Evolutionary conservation across 2,113 vertebrate genomes (phyloP).

Genomic region (Rhinopomastus cyanomelas): DNA sequence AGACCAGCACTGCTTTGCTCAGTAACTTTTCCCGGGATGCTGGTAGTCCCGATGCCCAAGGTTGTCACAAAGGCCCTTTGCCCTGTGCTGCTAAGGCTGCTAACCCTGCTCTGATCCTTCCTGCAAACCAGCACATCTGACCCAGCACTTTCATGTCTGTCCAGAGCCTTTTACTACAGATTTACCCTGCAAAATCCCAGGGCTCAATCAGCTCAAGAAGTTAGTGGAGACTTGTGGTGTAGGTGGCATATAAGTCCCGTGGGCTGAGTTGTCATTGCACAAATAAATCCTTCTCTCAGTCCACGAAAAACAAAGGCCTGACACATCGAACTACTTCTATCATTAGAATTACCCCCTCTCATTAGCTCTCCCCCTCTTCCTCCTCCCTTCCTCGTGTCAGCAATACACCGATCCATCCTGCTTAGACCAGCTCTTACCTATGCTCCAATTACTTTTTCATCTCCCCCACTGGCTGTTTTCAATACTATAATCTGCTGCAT

Average conservation of each 20-base stretch:
- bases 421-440: constrained; percentile 50
- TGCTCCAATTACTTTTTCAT: constrained; percentile 60
- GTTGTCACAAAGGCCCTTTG: neutral
- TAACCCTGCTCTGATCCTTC: neutral
- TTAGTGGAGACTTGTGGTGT: accelerated
- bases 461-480: constrained; percentile 64
- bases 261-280: neutral
- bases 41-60: accelerated
- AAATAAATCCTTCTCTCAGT: constrained; percentile 15
- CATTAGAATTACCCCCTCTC: constrained; percentile 62
- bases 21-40: neutral
- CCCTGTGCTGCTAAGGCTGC: neutral
- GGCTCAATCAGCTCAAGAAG: neutral
- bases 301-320: constrained; percentile 31
- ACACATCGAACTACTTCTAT: constrained; percentile 42
- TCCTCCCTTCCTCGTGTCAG: constrained; percentile 24
- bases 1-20: neutral
- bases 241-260: neutral
- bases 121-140: neutral
- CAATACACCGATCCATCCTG: constrained; percentile 43
- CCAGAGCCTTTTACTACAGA: neutral
- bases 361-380: constrained; percentile 44
- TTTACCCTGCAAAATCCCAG: neutral
- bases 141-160: neutral
- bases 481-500: constrained; percentile 67